Percentiles rank a stretch among this genome's conserved stretches.
phyloP scores from a whole-genome alignment of 2,113 vertebrate species.

The Amblyopsis rosae region DNA sequence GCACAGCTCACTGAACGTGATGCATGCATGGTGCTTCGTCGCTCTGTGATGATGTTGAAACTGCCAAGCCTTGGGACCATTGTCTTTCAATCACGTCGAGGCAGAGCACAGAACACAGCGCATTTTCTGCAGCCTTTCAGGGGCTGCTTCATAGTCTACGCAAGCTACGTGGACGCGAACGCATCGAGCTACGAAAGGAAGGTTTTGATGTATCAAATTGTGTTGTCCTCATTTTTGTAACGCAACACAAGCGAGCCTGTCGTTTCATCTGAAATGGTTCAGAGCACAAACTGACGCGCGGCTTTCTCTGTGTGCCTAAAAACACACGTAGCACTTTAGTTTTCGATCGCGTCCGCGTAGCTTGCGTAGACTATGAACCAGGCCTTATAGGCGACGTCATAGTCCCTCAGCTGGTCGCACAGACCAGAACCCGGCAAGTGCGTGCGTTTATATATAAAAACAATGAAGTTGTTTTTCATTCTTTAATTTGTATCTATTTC shows the following conservation, averaged over 20 bases:
- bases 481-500: conserved; percentile 32
- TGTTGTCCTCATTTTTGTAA: too few relatives aligned
- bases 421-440: too few relatives aligned
- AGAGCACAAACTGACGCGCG: too few relatives aligned
- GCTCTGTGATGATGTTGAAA: conserved; percentile 77
- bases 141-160: conserved; percentile 40
- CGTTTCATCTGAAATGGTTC: too few relatives aligned
- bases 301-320: too few relatives aligned
- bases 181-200: conserved; percentile 38
- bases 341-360: too few relatives aligned
- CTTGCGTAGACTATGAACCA: too few relatives aligned
- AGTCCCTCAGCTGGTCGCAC: neutral
- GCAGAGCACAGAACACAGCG: conserved; percentile 72
- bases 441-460: conserved; percentile 5
- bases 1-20: conserved; percentile 75
- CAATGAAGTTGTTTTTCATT: too few relatives aligned
- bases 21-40: conserved; percentile 75
- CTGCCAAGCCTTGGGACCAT: conserved; percentile 73
- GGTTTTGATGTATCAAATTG: neutral
- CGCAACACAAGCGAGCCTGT: too few relatives aligned
- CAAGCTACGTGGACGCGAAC: conserved; percentile 25
- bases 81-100: conserved; percentile 79
- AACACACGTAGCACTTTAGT: too few relatives aligned
- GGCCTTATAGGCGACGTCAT: too few relatives aligned
- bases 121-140: conserved; percentile 69